Evolutionary conservation across 2,113 vertebrate genomes (phyloP).

Genomic region (Pycnonotus jocosus): DNA sequence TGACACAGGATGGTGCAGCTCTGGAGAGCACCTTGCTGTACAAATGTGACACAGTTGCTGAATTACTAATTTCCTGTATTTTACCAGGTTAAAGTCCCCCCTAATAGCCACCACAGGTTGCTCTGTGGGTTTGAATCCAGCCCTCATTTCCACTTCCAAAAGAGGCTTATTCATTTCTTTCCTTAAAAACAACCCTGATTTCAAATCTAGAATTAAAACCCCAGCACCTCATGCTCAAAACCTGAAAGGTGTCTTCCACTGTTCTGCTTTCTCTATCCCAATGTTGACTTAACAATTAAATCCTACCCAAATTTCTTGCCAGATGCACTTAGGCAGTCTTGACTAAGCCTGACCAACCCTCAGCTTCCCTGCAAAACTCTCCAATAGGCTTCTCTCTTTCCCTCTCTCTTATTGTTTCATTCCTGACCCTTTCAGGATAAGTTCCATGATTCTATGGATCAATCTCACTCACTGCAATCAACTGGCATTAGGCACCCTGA

Average conservation of each 20-base stretch:
- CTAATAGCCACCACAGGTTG: background rate
- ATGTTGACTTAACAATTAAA: background rate
- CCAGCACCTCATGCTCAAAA: accelerated
- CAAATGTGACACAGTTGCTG: background rate
- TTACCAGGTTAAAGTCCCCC: background rate
- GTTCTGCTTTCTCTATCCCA: background rate
- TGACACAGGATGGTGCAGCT: background rate
- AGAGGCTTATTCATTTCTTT: background rate
- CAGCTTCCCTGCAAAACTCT: background rate
- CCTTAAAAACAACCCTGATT: background rate
- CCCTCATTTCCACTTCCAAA: background rate
- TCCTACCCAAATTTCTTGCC: background rate
- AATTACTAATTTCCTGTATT: background rate
- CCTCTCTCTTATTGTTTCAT: background rate
- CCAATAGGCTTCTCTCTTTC: background rate
- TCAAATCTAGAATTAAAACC: accelerated
- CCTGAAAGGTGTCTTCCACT: background rate
- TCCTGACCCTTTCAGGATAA: background rate
- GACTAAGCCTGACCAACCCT: background rate
- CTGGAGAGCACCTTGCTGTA: background rate
- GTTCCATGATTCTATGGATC: background rate
- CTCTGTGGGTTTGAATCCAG: background rate
- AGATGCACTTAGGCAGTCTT: background rate
- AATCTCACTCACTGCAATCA: background rate
- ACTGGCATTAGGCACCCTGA: too few species aligned